Evolutionary conservation across 1,140 invertebrate species (phyloP).

Genomic region (Drosophila oshimai): DNA sequence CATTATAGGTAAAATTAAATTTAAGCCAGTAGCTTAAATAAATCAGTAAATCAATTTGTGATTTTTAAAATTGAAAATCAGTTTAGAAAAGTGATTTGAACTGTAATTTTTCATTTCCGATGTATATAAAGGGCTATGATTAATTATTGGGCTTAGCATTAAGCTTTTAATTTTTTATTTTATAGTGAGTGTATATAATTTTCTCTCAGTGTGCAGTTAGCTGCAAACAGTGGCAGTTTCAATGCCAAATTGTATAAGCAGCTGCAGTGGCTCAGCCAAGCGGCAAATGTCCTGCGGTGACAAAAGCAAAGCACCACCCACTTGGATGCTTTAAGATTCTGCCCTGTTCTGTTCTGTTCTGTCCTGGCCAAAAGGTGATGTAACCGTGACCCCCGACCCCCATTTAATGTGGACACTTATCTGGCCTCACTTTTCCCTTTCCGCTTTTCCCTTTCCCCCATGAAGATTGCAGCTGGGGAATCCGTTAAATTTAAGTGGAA

Average conservation of each 20-base stretch:
- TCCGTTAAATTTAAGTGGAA: conserved; percentile 6
- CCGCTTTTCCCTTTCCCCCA: too few relatives aligned
- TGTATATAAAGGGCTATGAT: too few relatives aligned
- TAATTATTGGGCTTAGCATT: too few relatives aligned
- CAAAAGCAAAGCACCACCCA: conserved; percentile 15
- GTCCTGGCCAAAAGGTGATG: conserved; percentile 43
- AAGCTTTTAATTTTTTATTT: neutral
- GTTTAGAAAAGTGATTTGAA: neutral
- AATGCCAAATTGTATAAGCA: conserved; percentile 68
- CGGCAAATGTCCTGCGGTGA: conserved; percentile 64
- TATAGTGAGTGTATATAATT: too few relatives aligned
- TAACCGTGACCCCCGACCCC: conserved; percentile 16
- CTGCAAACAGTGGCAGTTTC: conserved; percentile 36
- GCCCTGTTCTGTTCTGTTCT: too few relatives aligned
- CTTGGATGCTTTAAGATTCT: conserved; percentile 15
- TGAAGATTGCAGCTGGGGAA: too few relatives aligned
- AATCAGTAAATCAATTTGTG: too few relatives aligned
- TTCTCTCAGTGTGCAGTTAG: neutral
- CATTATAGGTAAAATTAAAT: too few relatives aligned
- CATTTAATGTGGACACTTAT: conserved; percentile 15
- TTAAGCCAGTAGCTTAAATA: too few relatives aligned
- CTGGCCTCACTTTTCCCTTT: neutral
- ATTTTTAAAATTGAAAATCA: too few relatives aligned
- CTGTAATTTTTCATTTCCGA: too few relatives aligned
- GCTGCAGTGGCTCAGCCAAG: conserved; percentile 46